phyloP scores from a whole-genome alignment of 2,888 invertebrate species.

The Drosophila mettleri region DNA sequence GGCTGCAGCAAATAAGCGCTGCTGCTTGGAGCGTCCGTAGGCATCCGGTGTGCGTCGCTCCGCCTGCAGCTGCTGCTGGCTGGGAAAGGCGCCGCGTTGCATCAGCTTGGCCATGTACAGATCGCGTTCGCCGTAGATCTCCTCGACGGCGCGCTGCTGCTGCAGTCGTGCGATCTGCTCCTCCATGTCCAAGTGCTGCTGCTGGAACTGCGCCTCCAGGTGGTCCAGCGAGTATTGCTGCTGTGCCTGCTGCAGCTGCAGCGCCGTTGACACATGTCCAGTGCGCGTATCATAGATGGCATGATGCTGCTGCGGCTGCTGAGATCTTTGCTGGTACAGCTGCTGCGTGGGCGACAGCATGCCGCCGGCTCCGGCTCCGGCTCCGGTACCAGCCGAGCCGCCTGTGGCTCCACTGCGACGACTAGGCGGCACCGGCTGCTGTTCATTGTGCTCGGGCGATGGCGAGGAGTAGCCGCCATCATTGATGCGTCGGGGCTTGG shows the following conservation, averaged over 20 bases:
- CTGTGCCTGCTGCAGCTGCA: constrained; percentile 81
- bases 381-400: constrained; percentile 45
- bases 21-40: constrained; percentile 89
- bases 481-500: constrained; percentile 92
- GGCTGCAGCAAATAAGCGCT: constrained; percentile 84
- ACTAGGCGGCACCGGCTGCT: constrained; percentile 69
- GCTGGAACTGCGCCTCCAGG: constrained; percentile 80
- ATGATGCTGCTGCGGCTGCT: constrained; percentile 83
- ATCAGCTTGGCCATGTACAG: constrained; percentile 84
- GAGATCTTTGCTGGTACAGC: constrained; percentile 83
- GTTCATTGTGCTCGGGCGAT: constrained; percentile 88
- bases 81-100: constrained; percentile 79
- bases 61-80: constrained; percentile 76
- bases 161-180: constrained; percentile 76
- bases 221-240: constrained; percentile 79
- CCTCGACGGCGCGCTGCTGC: constrained; percentile 79
- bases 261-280: constrained; percentile 83
- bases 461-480: constrained; percentile 91
- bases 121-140: constrained; percentile 84
- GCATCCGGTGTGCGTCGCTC: constrained; percentile 94
- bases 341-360: constrained; percentile 82
- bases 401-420: constrained; percentile 63
- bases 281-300: constrained; percentile 86
- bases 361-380: constrained; percentile 39
- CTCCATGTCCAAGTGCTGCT: constrained; percentile 82